These are phyloP conservation scores for Drosophila multiciliata DNA, from an alignment of 2,888 invertebrate species.

Conservation along the genomic window DNA sequence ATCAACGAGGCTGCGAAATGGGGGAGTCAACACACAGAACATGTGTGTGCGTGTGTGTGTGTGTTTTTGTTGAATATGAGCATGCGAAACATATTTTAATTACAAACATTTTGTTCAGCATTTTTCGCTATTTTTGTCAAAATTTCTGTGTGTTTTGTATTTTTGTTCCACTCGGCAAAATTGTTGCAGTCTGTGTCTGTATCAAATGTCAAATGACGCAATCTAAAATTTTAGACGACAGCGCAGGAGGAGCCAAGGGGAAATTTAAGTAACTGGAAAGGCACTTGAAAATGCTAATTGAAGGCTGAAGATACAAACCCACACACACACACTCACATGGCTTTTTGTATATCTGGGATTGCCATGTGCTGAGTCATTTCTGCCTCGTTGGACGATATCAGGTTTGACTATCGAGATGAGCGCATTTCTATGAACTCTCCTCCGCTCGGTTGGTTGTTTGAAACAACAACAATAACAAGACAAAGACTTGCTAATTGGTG, in stretches of 20 bases:
- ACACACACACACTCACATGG: background rate
- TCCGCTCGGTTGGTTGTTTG: constrained; percentile 13
- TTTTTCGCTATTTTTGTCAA: constrained; percentile 68
- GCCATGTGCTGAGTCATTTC: constrained; percentile 53
- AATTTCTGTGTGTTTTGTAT: constrained; percentile 20
- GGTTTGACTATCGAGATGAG: constrained; percentile 32
- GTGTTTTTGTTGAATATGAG: constrained; percentile 52
- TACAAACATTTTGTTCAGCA: constrained; percentile 53
- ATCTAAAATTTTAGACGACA: constrained; percentile 28
- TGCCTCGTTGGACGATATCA: constrained; percentile 33
- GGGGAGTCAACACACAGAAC: constrained; percentile 3
- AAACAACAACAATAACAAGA: constrained; percentile 18
- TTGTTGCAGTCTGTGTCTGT: constrained; percentile 56
- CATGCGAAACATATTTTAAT: constrained; percentile 72
- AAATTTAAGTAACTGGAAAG: constrained; percentile 20
- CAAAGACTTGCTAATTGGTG: constrained; percentile 43
- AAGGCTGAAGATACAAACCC: constrained; percentile 54
- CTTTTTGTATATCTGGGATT: constrained; percentile 39
- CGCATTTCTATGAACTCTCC: constrained; percentile 29
- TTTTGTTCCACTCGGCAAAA: constrained; percentile 16
- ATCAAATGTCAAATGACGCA: constrained; percentile 64
- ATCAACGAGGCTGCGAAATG: background rate
- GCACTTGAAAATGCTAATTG: constrained; percentile 71
- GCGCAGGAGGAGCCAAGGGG: background rate
- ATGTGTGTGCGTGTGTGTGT: constrained; percentile 1